phyloP scores from a whole-genome alignment of 2,797 vertebrate species.

The Tolypeutes matacus region DNA sequence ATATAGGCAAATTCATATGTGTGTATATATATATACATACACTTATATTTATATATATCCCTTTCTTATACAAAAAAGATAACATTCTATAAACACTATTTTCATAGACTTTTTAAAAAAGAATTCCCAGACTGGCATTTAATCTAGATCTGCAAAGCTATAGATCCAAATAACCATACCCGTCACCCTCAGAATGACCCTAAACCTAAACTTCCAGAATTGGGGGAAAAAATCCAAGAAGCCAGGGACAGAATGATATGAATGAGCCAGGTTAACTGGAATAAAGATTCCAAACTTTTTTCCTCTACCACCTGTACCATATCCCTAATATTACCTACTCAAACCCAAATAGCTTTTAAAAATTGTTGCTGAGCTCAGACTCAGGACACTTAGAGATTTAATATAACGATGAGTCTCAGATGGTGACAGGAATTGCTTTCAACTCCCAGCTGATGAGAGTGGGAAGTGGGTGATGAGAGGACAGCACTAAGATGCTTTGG shows the following conservation, averaged over 20 bases:
- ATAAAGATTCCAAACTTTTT: conserved; percentile 28
- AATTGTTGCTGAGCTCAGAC: conserved; percentile 52
- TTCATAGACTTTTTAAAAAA: conserved; percentile 19
- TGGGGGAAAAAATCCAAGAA: neutral
- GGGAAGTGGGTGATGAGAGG: neutral
- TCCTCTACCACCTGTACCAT: neutral
- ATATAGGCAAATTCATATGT: neutral
- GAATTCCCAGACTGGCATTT: neutral
- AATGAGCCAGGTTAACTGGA: neutral
- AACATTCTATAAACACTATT: neutral
- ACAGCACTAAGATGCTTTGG: too few relatives aligned
- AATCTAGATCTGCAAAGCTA: neutral
- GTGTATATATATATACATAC: too few relatives aligned
- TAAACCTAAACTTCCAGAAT: conserved; percentile 5
- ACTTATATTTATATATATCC: neutral
- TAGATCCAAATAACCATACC: conserved; percentile 8
- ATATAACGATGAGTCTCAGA: neutral
- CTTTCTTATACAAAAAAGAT: neutral
- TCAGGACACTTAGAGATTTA: conserved; percentile 21
- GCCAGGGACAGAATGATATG: neutral
- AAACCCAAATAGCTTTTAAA: conserved; percentile 46
- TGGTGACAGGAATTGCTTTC: conserved; percentile 62
- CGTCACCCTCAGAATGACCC: neutral
- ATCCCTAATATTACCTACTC: conserved; percentile 8
- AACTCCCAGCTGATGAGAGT: neutral